phyloP scores from a whole-genome alignment of 2,888 invertebrate species.

The Lepidocyrtoides sp. region DNA sequence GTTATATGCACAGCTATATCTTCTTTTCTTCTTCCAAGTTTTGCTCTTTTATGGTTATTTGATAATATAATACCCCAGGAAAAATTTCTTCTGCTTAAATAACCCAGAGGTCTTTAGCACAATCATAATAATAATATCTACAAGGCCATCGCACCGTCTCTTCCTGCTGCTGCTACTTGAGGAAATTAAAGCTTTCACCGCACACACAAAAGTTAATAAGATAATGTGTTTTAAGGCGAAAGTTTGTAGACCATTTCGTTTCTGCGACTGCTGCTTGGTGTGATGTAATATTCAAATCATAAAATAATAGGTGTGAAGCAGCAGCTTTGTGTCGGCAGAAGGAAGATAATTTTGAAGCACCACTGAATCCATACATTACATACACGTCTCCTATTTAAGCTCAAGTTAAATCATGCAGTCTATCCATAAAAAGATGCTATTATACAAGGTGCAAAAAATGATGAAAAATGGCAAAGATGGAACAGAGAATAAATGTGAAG shows the following conservation, averaged over 20 bases:
- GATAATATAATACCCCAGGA: constrained; percentile 5
- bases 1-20: neutral
- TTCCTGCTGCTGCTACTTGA: neutral
- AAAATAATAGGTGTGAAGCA: neutral
- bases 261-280: too few species aligned
- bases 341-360: constrained; percentile 9
- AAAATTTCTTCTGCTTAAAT: neutral
- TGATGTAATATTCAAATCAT: neutral
- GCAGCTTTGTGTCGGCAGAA: neutral
- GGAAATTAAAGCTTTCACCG: constrained; percentile 28
- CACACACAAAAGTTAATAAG: constrained; percentile 35
- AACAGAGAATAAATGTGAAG: neutral
- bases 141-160: neutral
- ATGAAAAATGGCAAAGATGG: neutral
- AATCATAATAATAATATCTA: neutral
- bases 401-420: constrained; percentile 8
- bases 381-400: neutral
- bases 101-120: neutral
- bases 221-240: constrained; percentile 19
- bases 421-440: neutral
- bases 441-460: constrained; percentile 16
- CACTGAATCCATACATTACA: neutral
- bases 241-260: neutral
- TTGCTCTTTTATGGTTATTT: constrained; percentile 30
- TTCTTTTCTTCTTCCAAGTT: neutral